phyloP scores from a whole-genome alignment of 2,888 invertebrate genomes.

The Chymomyza procnemis region DNA sequence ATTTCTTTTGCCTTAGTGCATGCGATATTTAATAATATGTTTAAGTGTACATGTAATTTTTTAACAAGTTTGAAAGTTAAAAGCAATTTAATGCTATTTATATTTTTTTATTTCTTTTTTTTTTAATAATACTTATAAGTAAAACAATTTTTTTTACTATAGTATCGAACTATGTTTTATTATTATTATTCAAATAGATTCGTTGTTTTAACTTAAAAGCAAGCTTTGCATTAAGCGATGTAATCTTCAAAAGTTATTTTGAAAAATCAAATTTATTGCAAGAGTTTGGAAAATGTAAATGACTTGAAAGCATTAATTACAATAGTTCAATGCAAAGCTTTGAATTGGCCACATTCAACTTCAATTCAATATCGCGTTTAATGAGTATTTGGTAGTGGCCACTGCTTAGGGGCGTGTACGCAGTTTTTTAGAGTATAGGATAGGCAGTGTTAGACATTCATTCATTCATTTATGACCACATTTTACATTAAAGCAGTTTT shows the following conservation, averaged over 20 bases:
- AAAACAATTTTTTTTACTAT: conserved; percentile 58
- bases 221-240: conserved; percentile 67
- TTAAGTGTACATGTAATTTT: conserved; percentile 1
- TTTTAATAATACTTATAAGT: conserved; percentile 68
- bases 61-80: conserved; percentile 25
- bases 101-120: conserved; percentile 19
- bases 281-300: conserved; percentile 19
- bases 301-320: conserved; percentile 47
- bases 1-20: conserved; percentile 70
- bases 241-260: conserved; percentile 44
- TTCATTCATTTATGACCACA: conserved; percentile 63
- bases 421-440: background rate
- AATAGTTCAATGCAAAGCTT: conserved; percentile 67
- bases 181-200: background rate
- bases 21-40: conserved; percentile 38
- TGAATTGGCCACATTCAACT: conserved; percentile 9
- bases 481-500: conserved; percentile 66
- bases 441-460: conserved; percentile 50
- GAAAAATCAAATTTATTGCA: conserved; percentile 4
- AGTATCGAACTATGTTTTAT: conserved; percentile 30
- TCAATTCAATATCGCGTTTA: conserved; percentile 26
- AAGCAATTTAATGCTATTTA: conserved; percentile 53
- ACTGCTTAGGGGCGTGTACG: background rate
- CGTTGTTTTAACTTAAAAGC: conserved; percentile 21
- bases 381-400: conserved; percentile 57